A percentile compares a stretch with the other conserved stretches of the same genome.
These are phyloP conservation scores for Sinocyclocheilus anophthalmus DNA, from an alignment of 2,113 vertebrate species.

Conservation along the genomic window DNA sequence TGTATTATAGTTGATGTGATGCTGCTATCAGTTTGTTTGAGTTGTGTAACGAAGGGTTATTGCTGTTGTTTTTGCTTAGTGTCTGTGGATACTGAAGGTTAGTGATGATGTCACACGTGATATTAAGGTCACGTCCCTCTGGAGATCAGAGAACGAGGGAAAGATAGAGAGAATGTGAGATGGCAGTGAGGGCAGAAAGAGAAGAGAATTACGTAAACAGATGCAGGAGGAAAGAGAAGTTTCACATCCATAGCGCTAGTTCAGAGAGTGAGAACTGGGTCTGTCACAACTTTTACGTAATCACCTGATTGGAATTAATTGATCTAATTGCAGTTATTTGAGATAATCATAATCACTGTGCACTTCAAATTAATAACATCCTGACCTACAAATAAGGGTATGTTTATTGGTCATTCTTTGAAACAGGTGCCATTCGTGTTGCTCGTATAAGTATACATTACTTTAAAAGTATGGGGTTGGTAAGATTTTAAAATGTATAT, in stretches of 20 bases:
- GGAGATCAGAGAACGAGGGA: conserved; percentile 43
- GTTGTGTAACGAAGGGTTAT: neutral
- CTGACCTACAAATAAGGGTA: neutral
- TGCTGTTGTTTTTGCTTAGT: neutral
- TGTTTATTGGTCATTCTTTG: neutral
- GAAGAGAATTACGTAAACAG: conserved; percentile 6
- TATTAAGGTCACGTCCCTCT: conserved; percentile 23
- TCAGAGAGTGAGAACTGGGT: neutral
- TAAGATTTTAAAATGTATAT: no score
- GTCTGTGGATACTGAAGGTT: conserved; percentile 15
- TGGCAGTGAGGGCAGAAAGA: neutral
- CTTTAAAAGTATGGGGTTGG: no score
- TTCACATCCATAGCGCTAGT: neutral
- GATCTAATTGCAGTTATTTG: neutral
- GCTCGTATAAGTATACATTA: no score
- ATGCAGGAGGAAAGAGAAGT: neutral
- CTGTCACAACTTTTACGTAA: neutral
- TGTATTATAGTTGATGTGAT: neutral
- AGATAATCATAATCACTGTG: neutral
- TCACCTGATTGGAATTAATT: neutral
- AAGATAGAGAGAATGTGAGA: conserved; percentile 36
- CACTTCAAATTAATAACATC: neutral
- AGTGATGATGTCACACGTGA: conserved; percentile 1
- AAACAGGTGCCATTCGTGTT: neutral
- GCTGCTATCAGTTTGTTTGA: neutral